Evolutionary conservation across 1,140 invertebrate species (phyloP).

Genomic region (Thaumetopoea pityocampa): DNA sequence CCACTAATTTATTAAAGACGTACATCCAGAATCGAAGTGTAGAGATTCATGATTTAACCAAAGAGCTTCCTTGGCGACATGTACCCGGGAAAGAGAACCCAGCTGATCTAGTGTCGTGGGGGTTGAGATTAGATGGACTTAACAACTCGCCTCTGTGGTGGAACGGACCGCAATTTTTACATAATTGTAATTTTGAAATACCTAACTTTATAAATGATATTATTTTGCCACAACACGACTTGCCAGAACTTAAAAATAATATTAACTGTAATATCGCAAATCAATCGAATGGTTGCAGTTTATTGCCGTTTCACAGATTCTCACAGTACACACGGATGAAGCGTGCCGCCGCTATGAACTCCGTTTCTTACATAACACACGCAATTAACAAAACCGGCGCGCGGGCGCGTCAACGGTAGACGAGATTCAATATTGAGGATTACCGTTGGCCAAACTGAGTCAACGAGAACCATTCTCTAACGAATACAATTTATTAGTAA

Average conservation of each 20-base stretch:
- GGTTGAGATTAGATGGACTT: slow-evolving; percentile 7
- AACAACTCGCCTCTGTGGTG: slow-evolving; percentile 12
- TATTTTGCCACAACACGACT: slow-evolving; percentile 14
- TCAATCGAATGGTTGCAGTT: background rate
- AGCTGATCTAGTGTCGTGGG: slow-evolving; percentile 33
- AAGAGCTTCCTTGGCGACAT: slow-evolving; percentile 22
- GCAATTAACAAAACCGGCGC: slow-evolving; percentile 2
- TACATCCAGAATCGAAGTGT: slow-evolving; percentile 26
- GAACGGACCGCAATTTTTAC: slow-evolving; percentile 17
- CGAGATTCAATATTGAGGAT: slow-evolving; percentile 8
- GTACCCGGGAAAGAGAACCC: slow-evolving; percentile 27
- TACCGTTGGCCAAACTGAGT: slow-evolving; percentile 9
- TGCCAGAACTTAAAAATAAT: background rate
- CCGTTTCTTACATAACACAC: slow-evolving; percentile 21
- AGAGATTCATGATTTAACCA: slow-evolving; percentile 25
- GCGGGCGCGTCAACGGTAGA: slow-evolving; percentile 10
- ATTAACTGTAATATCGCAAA: slow-evolving; percentile 5
- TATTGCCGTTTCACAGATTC: slow-evolving; percentile 17
- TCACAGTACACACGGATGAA: slow-evolving; percentile 19
- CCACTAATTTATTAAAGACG: slow-evolving; percentile 21
- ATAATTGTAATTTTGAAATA: slow-evolving; percentile 1
- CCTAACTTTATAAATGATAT: background rate
- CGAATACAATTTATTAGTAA: too few species aligned
- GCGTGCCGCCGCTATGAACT: slow-evolving; percentile 15
- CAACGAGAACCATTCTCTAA: slow-evolving; percentile 13